A percentile compares a stretch with the other conserved stretches of the same genome.
phyloP scores from a whole-genome alignment of 2,888 invertebrate genomes.

The Drosophila greeni region DNA sequence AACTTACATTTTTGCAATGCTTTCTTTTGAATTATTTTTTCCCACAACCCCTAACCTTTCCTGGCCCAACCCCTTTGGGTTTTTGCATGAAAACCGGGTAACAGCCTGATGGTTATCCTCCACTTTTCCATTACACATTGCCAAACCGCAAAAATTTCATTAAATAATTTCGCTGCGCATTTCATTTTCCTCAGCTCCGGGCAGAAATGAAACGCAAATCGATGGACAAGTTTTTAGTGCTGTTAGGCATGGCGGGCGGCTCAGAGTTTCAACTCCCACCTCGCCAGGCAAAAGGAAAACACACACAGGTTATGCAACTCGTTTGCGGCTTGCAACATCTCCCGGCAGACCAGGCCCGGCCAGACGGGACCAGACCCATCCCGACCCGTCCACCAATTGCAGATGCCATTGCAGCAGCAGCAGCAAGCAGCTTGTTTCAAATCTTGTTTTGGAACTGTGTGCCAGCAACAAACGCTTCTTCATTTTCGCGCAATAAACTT shows the following conservation, averaged over 20 bases:
- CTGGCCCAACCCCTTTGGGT: constrained; percentile 4
- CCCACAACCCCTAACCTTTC: constrained; percentile 14
- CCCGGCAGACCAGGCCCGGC: constrained; percentile 30
- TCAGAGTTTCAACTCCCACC: constrained; percentile 57
- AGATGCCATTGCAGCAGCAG: constrained; percentile 34
- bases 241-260: constrained; percentile 37
- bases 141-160: constrained; percentile 58
- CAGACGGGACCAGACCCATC: constrained; percentile 32
- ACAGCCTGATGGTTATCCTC: constrained; percentile 29
- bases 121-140: constrained; percentile 30
- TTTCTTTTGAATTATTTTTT: constrained; percentile 9
- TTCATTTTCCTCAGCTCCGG: constrained; percentile 35
- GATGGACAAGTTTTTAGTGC: constrained; percentile 49
- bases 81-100: constrained; percentile 27
- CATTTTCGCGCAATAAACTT: constrained; percentile 65
- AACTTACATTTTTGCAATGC: neutral
- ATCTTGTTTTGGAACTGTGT: constrained; percentile 42
- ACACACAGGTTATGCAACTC: constrained; percentile 67
- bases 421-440: constrained; percentile 31
- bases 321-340: constrained; percentile 65
- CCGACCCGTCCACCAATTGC: constrained; percentile 33
- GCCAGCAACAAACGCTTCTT: constrained; percentile 64
- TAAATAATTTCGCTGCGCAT: constrained; percentile 47
- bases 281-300: constrained; percentile 43
- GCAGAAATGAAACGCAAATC: constrained; percentile 56